A percentile compares a stretch with the other conserved stretches of the same genome.
Evolutionary conservation across 2,888 invertebrate genomes (phyloP).

Genomic region (Limnephilus marmoratus): DNA sequence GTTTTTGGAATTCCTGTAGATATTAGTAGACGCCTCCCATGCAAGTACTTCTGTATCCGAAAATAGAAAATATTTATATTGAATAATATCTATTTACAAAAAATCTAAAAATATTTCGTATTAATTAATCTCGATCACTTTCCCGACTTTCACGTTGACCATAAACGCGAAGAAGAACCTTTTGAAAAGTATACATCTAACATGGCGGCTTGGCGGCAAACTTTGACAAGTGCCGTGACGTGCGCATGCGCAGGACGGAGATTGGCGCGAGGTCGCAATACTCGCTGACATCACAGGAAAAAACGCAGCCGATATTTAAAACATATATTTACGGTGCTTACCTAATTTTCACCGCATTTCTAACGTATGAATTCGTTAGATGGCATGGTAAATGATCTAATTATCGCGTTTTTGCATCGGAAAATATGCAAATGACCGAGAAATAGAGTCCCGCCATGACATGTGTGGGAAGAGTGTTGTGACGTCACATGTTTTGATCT

Average conservation of each 20-base stretch:
- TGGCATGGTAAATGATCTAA: neutral
- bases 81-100: neutral
- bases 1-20: too few species aligned
- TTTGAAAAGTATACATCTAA: conserved; percentile 23
- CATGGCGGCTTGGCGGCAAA: conserved; percentile 15
- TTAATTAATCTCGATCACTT: neutral
- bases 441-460: neutral
- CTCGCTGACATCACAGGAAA: conserved; percentile 30
- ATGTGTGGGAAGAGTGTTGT: neutral
- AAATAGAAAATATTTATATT: too few species aligned
- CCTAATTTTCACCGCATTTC: neutral
- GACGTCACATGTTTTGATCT: conserved; percentile 32
- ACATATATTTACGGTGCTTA: neutral
- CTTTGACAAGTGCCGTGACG: conserved; percentile 28
- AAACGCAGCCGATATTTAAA: conserved; percentile 7
- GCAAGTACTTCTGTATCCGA: too few species aligned
- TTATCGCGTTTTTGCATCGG: neutral
- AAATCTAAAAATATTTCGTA: neutral
- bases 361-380: neutral
- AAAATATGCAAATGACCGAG: neutral
- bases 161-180: conserved; percentile 21
- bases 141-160: neutral
- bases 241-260: conserved; percentile 11
- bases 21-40: too few species aligned
- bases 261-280: conserved; percentile 32